Evolutionary conservation across 2,888 invertebrate species (phyloP).

Genomic region (Iselma pallidipennis): DNA sequence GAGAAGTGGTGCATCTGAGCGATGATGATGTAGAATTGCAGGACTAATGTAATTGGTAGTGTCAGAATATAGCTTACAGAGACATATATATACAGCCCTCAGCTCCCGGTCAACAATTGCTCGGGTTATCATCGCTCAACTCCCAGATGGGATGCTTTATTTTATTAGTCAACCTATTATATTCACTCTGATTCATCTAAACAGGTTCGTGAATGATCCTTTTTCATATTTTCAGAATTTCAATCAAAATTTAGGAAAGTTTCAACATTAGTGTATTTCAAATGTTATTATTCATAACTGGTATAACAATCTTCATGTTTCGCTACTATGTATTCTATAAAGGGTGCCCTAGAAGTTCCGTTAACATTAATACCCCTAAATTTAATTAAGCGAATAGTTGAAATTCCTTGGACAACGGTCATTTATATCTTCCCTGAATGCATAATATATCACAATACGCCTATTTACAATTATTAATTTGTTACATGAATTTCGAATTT

Average conservation of each 20-base stretch:
- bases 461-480: conserved; percentile 30
- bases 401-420: conserved; percentile 49
- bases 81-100: conserved; percentile 30
- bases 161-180: conserved; percentile 37
- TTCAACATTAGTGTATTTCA: not conserved
- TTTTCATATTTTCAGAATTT: not conserved
- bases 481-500: conserved; percentile 12
- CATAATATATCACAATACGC: conserved; percentile 44
- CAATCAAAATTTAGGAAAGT: not conserved
- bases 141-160: conserved; percentile 42
- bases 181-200: conserved; percentile 18
- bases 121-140: conserved; percentile 40
- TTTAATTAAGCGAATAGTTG: conserved; percentile 51
- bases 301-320: conserved; percentile 16
- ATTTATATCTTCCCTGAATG: conserved; percentile 48
- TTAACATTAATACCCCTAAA: conserved; percentile 48
- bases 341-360: conserved; percentile 38
- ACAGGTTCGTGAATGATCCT: not conserved
- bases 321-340: conserved; percentile 18
- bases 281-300: conserved; percentile 19
- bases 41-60: conserved; percentile 45
- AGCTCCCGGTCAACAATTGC: conserved; percentile 42
- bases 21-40: conserved; percentile 45
- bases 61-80: conserved; percentile 34
- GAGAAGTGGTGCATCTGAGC: conserved; percentile 40